Evolutionary conservation across 2,113 vertebrate species (phyloP), one percentile per base, ranked within the genome.

Genomic region (Urocynchramus pylzowi): DNA sequence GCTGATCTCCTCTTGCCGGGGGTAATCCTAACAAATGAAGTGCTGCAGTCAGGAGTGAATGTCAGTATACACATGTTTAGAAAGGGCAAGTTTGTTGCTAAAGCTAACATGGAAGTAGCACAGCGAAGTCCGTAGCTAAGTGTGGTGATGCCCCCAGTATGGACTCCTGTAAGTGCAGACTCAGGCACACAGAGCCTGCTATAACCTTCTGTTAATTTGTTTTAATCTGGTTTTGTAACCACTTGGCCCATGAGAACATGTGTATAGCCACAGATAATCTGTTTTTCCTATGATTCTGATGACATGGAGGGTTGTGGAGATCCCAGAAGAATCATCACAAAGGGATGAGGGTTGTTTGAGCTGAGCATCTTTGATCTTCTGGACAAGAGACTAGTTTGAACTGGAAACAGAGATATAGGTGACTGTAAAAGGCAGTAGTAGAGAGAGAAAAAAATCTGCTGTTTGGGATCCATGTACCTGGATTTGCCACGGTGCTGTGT

Each of bases 1-100:
- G 89, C 80, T 95, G 76, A 52, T 95, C 76, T 87, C 61, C 65
- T 87, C 77, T 94, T 69, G 67, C 91, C 91, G 67, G 57, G 45
- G 81, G 70, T 76, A 74, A 86, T 88, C 31, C 83, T 80, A 74
- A 50, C 53, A 89, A 79, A 50, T 47, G 26, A 78, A 96, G 27
- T 53, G 67, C 74, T 87, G 81, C 59, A 90, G 61, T 82, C 57
- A 57, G 84, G 65, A 95, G 61, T 45, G 75, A 77, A 56, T 59
- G 49, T 81, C 22, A 20, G 52, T 50, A 52, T 27, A 41, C 35
- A 44, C 80, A 26, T 18, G 16, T 78, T 81, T 65, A 76, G 35
- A 90, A 91, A 78, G 65, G 33, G 16, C 52, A n/a, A 24, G 44
- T 64, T 63, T 54, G 20, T n/a, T 85, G 57, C 63, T 84, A 17